Evolutionary conservation across 2,888 invertebrate genomes (phyloP), one percentile per base, ranked within the genome.

Genomic region (Drosophila mulleri): DNA sequence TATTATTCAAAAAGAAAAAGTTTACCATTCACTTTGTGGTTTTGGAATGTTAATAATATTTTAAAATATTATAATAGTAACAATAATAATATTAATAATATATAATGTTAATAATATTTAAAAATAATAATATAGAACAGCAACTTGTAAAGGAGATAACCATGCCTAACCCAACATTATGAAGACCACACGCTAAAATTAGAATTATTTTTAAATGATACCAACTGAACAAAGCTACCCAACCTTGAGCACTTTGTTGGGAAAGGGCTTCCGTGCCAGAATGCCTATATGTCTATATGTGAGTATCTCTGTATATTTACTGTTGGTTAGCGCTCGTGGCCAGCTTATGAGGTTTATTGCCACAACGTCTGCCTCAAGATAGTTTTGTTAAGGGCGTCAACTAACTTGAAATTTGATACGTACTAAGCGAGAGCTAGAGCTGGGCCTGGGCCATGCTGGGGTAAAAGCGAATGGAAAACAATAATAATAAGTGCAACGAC

Each of bases 321-420:
- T 32, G 60, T 45, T 39, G 37, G 58, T 47, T 41, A 57, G 35
- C 3, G 69, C 69, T 67, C 63, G 66, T 62, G 67, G 72, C 74
- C 74, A 78, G 72, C 76, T 74, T 70, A 60, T 76, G 63, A 68
- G 62, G 80, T 76, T 78, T 69, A 78, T 69, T 75, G 69, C 70
- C 75, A 78, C 70, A 67, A 72, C 58, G 37, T 60, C 68, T 75
- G 77, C 53, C 29, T 63, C 54, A 67, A 61, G 72, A 72, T 68
- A 67, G 65, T 59, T 57, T 73, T 67, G 63, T 57, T 61, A 50
- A 54, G 58, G 56, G 52, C 54, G 54, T 37, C 59, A 29, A 52
- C 47, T 63, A 60, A 58, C 83, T 78, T 72, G 83, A 72, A 87
- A 83, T 66, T 61, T 53, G 63, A 83, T 82, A 82, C 58, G 8